Conservation (phyloP, 2,888 invertebrate genomes). For the Yponomeuta cagnagella region DNA sequence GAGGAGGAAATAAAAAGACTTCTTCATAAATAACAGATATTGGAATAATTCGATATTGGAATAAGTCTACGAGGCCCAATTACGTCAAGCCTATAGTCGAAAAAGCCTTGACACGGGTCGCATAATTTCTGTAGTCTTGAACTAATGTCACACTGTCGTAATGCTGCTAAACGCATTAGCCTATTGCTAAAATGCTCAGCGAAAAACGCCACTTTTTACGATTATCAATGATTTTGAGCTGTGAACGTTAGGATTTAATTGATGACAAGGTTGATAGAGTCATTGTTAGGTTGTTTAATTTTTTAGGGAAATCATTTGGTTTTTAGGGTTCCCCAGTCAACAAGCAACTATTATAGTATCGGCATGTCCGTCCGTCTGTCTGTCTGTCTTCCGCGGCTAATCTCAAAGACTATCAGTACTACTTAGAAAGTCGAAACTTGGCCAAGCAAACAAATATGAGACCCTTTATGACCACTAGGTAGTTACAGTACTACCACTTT, state of each 20-base stretch:
- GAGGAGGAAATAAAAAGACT: no score
- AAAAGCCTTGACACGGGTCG: slow-evolving; percentile 12
- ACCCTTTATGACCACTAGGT: neutral
- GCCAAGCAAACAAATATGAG: neutral
- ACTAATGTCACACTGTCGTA: slow-evolving; percentile 11
- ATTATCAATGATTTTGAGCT: neutral
- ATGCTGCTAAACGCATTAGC: neutral
- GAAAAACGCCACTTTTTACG: neutral
- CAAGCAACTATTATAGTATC: no score
- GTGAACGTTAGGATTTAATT: neutral
- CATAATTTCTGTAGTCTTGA: slow-evolving; percentile 12
- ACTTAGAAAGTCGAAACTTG: no score
- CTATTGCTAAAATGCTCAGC: neutral
- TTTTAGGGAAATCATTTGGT: no score
- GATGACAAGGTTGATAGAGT: neutral
- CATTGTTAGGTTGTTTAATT: neutral
- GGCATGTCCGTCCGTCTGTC: no score
- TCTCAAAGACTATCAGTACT: no score
- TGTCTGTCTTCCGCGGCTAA: no score
- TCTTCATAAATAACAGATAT: no score
- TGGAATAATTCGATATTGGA: no score
- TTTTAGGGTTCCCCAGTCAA: no score
- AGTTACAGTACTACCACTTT: no score
- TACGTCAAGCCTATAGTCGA: neutral
- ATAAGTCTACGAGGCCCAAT: neutral